Percentiles rank a stretch among this genome's conserved stretches.
These are phyloP conservation scores for Amphiprion clarkii DNA, from an alignment of 2,797 vertebrate species.

Conservation along the genomic window DNA sequence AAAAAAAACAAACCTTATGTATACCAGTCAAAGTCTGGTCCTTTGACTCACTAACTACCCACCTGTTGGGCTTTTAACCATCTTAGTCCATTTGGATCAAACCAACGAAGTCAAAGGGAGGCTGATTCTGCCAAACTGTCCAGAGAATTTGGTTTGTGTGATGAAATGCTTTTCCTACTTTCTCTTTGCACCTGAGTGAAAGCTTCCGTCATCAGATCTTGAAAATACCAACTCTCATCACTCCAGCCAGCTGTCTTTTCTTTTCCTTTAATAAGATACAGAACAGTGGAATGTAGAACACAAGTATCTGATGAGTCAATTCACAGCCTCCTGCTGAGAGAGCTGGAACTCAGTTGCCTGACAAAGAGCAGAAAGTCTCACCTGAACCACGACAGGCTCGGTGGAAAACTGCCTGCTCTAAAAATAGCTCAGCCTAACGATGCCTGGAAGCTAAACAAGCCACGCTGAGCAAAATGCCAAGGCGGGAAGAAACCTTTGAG, in stretches of 20 bases:
- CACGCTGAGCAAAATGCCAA: constrained; percentile 53
- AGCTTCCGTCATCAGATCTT: constrained; percentile 16
- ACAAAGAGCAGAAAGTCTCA: constrained; percentile 55
- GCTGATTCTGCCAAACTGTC: constrained; percentile 14
- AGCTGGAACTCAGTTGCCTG: constrained; percentile 13
- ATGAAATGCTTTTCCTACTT: constrained; percentile 41
- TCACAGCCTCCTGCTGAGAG: constrained; percentile 39
- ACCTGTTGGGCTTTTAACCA: constrained; percentile 12
- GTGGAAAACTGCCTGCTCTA: constrained; percentile 62
- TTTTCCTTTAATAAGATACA: constrained; percentile 11
- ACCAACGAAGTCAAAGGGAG: not conserved
- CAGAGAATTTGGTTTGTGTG: constrained; percentile 44
- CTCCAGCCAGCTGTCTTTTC: constrained; percentile 1
- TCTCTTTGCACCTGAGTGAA: constrained; percentile 31
- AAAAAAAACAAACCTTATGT: too few species aligned
- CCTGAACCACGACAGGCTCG: constrained; percentile 39
- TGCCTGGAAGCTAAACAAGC: constrained; percentile 61
- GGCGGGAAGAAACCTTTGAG: constrained; percentile 36
- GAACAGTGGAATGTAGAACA: constrained; percentile 20
- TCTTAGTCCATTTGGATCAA: not conserved
- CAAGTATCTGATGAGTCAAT: constrained; percentile 29
- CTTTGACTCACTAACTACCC: constrained; percentile 7
- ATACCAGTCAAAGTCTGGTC: too few species aligned
- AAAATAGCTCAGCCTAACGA: constrained; percentile 69
- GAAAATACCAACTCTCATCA: not conserved